Base-by-base conservation (phyloP, 2,113 vertebrate genomes). In the Podiceps cristatus region DNA sequence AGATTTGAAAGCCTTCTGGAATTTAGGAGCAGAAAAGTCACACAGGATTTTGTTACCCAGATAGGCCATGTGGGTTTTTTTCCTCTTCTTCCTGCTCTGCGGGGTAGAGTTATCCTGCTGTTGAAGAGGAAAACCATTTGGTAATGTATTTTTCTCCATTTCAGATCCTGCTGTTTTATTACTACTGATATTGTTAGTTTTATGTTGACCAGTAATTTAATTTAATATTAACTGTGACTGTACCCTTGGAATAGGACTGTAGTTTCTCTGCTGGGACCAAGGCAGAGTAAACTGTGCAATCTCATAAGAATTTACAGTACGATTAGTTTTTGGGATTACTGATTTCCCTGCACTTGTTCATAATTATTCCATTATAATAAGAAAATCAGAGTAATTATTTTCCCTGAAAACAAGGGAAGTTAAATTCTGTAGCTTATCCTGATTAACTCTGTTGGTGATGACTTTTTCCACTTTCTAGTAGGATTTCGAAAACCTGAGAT, bases 31-130 rank as follows among this genome's bases (percentile, higher is more conserved):
- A 79, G 47, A 76, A 79, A 88, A 83, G 1, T 76, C 11, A 11
- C 24, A 56, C 12, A 7, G 22, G 72, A 56, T 78, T 72, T 56
- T 64, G 40, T 31, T 44, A 60, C 33, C 11, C n/a, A 50, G 13
- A 24, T 40, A 63, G 31, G 6, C 3, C 9, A 49, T 2, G 7
- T 25, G 17, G 0, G 18, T 7, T 5, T 7, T 55, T n/a, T 5
- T 6, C 27, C 18, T 31, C 11, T 24, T 73, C 25, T 62, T 86
- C 31, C 22, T 74, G 73, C 23, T 49, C 55, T 79, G 24, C 77
- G 7, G 28, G 19, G 4, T 68, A 84, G 18, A 50, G 22, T 62
- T 87, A 50, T 40, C 8, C 11, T 64, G 35, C 28, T 42, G 8
- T 16, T 52, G 40, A 67, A 56, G 23, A 67, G 3, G 13, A 86